These are phyloP conservation scores for Coenonympha glycerion DNA, from an alignment of 2,888 invertebrate species.

Conservation along the genomic window DNA sequence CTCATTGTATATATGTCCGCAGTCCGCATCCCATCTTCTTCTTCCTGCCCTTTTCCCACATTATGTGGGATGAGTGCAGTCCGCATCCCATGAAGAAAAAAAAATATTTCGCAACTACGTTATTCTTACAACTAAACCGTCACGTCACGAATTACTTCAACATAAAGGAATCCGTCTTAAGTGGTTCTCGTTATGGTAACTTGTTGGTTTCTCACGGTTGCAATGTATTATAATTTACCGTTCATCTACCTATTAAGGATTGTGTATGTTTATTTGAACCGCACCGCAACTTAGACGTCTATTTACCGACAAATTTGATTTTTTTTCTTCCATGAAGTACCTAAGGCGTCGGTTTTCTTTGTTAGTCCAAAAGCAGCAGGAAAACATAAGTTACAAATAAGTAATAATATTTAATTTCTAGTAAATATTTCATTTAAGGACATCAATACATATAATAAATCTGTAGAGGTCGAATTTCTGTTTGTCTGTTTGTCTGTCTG, in stretches of 20 bases:
- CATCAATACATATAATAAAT: too few relatives aligned
- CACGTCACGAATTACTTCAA: constrained; percentile 19
- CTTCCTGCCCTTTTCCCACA: too few relatives aligned
- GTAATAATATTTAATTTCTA: too few relatives aligned
- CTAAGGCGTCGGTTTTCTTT: too few relatives aligned
- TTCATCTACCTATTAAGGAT: constrained; percentile 17
- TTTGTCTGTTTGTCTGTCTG: too few relatives aligned
- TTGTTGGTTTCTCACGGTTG: constrained; percentile 24
- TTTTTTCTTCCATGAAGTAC: not conserved
- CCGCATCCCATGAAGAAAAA: not conserved
- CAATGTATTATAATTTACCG: constrained; percentile 21
- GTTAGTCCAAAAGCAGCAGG: too few relatives aligned
- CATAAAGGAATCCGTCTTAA: constrained; percentile 20
- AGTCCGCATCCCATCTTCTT: too few relatives aligned
- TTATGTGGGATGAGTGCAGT: too few relatives aligned
- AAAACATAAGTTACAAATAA: too few relatives aligned
- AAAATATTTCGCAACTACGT: constrained; percentile 4
- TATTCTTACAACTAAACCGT: not conserved
- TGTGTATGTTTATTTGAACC: constrained; percentile 1
- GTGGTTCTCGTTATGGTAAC: constrained; percentile 18
- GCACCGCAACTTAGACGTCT: not conserved
- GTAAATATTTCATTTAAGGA: too few relatives aligned
- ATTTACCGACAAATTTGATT: not conserved
- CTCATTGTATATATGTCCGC: not conserved
- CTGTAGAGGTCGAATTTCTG: too few relatives aligned